Percentiles rank a stretch among this genome's conserved stretches.
Conservation (phyloP, 2,888 invertebrate genomes). For the Callyntrura guangdongensis region DNA sequence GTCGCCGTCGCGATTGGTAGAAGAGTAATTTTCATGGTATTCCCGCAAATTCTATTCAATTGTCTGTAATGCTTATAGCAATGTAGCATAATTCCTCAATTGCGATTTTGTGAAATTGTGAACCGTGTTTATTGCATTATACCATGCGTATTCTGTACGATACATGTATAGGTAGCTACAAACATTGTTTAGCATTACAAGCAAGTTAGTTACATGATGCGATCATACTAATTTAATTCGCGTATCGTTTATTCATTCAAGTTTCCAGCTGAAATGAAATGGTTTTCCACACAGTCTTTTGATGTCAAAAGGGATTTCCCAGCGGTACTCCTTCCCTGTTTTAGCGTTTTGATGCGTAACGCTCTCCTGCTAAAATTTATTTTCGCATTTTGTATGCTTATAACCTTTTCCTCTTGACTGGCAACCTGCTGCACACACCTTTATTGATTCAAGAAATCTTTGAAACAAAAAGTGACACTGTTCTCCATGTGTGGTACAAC, state of each 20-base stretch:
- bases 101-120: conserved; percentile 13
- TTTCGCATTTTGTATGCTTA: conserved; percentile 8
- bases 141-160: not conserved
- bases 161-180: no score
- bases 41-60: conserved; percentile 46
- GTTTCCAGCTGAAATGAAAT: conserved; percentile 59
- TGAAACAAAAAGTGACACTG: conserved; percentile 1
- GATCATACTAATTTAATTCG: conserved; percentile 73
- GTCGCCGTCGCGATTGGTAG: not conserved
- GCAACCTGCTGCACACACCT: conserved; percentile 40
- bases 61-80: not conserved
- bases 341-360: conserved; percentile 16
- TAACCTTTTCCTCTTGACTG: not conserved
- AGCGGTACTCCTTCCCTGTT: conserved; percentile 28
- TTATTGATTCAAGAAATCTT: conserved; percentile 32
- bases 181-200: conserved; percentile 24
- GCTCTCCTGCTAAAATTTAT: conserved; percentile 55
- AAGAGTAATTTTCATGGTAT: conserved; percentile 61
- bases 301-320: conserved; percentile 79
- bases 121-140: not conserved
- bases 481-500: not conserved
- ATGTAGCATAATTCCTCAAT: not conserved
- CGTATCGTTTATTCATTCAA: conserved; percentile 68
- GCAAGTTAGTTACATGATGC: not conserved
- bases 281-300: conserved; percentile 65